These are phyloP conservation scores for Talpa occidentalis DNA, from an alignment of 2,113 vertebrate species.

Conservation along the genomic window DNA sequence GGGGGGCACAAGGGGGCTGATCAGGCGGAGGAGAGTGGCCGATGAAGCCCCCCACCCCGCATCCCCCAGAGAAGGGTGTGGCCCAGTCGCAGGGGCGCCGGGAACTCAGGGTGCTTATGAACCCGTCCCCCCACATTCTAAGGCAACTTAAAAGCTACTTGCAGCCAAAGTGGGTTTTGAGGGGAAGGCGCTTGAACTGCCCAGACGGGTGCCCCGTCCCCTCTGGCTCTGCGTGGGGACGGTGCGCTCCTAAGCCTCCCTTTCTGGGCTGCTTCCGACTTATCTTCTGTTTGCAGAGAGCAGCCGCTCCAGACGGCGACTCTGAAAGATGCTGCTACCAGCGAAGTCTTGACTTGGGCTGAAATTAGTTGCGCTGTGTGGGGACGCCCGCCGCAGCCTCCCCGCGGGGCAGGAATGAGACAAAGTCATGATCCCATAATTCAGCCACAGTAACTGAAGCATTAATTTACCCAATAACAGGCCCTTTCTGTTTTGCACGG, in stretches of 20 bases:
- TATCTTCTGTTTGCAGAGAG: background rate
- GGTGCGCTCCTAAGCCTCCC: background rate
- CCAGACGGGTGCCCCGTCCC: rapidly evolving
- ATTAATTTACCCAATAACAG: constrained; percentile 48
- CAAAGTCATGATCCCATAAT: background rate
- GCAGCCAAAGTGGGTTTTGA: background rate
- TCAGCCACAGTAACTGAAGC: background rate
- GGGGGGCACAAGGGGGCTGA: too few species aligned
- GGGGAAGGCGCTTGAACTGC: background rate
- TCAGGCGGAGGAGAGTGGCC: too few species aligned
- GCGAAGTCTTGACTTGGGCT: background rate
- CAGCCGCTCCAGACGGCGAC: rapidly evolving
- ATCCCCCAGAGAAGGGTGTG: background rate
- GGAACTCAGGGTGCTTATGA: background rate
- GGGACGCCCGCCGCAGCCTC: background rate
- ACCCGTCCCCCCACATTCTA: background rate
- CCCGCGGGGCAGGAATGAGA: background rate
- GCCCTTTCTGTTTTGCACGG: constrained; percentile 36
- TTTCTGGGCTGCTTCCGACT: background rate
- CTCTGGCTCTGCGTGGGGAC: background rate
- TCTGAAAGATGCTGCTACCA: background rate
- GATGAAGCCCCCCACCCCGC: rapidly evolving
- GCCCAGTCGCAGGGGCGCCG: rapidly evolving
- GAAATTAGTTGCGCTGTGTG: background rate
- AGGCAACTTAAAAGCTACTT: background rate